Evolutionary conservation across 2,797 vertebrate species (phyloP).

Genomic region (Nannoperca australis): DNA sequence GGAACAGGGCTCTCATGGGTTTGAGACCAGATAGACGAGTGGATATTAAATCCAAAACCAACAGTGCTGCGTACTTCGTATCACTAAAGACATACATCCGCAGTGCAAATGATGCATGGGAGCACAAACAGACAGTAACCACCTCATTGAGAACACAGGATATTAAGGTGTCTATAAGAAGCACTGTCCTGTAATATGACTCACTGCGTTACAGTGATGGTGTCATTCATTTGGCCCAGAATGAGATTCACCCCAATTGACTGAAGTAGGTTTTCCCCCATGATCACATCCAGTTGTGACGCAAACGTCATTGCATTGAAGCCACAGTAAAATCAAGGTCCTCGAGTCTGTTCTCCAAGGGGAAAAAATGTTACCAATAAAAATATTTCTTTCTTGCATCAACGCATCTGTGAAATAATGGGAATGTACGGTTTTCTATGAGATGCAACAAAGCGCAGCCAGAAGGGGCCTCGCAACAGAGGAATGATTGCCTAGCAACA

Average conservation of each 20-base stretch:
- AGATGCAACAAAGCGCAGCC: slow-evolving; percentile 38
- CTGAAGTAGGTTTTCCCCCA: not conserved
- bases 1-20: slow-evolving; percentile 29
- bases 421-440: slow-evolving; percentile 30
- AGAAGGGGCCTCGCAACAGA: slow-evolving; percentile 26
- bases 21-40: slow-evolving; percentile 33
- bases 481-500: slow-evolving; percentile 63
- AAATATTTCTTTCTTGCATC: slow-evolving; percentile 19
- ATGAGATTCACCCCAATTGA: slow-evolving; percentile 7
- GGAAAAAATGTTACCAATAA: not conserved
- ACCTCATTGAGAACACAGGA: slow-evolving; percentile 6
- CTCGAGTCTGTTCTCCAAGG: not conserved
- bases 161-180: slow-evolving; percentile 25
- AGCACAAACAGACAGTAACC: slow-evolving; percentile 1
- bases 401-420: slow-evolving; percentile 29
- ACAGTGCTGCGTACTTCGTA: slow-evolving; percentile 24
- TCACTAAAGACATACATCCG: slow-evolving; percentile 26
- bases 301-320: not conserved
- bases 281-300: not conserved
- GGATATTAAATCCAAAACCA: slow-evolving; percentile 53
- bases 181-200: slow-evolving; percentile 41
- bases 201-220: not conserved
- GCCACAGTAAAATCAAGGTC: not conserved
- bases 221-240: slow-evolving; percentile 18
- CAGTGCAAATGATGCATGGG: slow-evolving; percentile 11